Conservation (phyloP, 1,140 invertebrate genomes). For the Matsumurasca onukii region DNA sequence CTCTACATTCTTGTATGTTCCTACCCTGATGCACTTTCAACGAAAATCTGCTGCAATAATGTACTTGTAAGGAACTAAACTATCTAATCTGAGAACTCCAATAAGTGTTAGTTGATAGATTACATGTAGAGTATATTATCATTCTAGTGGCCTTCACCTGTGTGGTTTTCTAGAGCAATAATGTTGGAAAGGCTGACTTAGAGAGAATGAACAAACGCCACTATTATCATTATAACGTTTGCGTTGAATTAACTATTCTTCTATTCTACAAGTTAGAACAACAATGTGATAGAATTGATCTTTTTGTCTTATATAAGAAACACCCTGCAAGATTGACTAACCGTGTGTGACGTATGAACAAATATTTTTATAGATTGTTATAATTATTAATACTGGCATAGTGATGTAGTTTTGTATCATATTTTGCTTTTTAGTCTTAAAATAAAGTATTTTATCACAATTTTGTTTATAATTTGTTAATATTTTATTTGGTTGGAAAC, state of each 20-base stretch:
- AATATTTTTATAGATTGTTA: slow-evolving; percentile 8
- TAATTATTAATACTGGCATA: slow-evolving; percentile 17
- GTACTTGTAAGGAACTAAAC: background rate
- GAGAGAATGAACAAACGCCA: slow-evolving; percentile 15
- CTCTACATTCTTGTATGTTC: slow-evolving; percentile 25
- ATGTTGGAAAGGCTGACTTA: slow-evolving; percentile 8
- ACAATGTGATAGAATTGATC: slow-evolving; percentile 24
- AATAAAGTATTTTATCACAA: slow-evolving; percentile 9
- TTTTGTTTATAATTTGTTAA: slow-evolving; percentile 22
- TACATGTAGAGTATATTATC: background rate
- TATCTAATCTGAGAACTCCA: no score
- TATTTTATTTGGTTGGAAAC: slow-evolving; percentile 18
- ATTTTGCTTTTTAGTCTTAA: background rate
- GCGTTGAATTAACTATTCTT: background rate
- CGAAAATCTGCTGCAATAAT: slow-evolving; percentile 19
- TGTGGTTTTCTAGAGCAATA: slow-evolving; percentile 22
- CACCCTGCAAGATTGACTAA: slow-evolving; percentile 11
- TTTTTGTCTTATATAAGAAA: slow-evolving; percentile 16
- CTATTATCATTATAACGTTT: background rate
- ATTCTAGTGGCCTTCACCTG: slow-evolving; percentile 14
- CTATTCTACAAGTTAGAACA: slow-evolving; percentile 3
- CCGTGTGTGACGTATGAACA: slow-evolving; percentile 15
- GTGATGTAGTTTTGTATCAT: slow-evolving; percentile 21
- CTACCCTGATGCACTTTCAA: slow-evolving; percentile 5
- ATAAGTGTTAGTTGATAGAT: no score